These are phyloP conservation scores for Micromys minutus DNA, from an alignment of 2,113 vertebrate species.

Conservation along the genomic window DNA sequence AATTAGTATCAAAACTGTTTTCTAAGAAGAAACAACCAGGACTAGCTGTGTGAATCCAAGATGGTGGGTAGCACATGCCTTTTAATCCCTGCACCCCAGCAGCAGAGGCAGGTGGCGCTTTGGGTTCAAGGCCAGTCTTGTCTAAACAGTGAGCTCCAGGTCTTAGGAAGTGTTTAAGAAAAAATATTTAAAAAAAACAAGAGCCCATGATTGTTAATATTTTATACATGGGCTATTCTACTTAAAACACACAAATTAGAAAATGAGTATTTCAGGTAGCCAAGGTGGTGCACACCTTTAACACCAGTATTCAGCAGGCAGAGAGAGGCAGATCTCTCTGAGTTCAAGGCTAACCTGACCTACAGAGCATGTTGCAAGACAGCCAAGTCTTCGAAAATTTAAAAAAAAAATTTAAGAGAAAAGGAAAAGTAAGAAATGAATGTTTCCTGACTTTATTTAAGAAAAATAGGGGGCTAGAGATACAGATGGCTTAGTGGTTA, in stretches of 20 bases:
- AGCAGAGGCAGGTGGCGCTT: not conserved
- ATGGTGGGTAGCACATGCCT: too few relatives aligned
- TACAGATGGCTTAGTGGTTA: too few relatives aligned
- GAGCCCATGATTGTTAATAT: not conserved
- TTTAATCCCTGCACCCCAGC: not conserved
- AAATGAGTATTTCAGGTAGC: not conserved
- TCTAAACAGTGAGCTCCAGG: not conserved
- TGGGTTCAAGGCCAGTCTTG: not conserved
- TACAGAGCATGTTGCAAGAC: not conserved
- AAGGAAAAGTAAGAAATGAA: not conserved
- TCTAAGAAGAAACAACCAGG: not conserved
- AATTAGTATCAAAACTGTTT: slow-evolving; percentile 28
- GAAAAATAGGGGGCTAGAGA: too few relatives aligned
- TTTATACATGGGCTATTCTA: not conserved
- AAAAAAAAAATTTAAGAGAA: not conserved
- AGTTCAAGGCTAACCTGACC: not conserved
- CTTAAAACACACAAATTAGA: slow-evolving; percentile 19
- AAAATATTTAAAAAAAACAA: not conserved
- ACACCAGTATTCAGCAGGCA: not conserved
- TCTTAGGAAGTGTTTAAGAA: not conserved
- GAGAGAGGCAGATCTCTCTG: not conserved
- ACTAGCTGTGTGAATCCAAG: not conserved
- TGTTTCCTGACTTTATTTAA: not conserved
- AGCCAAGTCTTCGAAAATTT: not conserved
- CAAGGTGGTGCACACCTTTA: not conserved